Conservation (phyloP, 2,888 invertebrate genomes). For the Herminia tarsipennalis region DNA sequence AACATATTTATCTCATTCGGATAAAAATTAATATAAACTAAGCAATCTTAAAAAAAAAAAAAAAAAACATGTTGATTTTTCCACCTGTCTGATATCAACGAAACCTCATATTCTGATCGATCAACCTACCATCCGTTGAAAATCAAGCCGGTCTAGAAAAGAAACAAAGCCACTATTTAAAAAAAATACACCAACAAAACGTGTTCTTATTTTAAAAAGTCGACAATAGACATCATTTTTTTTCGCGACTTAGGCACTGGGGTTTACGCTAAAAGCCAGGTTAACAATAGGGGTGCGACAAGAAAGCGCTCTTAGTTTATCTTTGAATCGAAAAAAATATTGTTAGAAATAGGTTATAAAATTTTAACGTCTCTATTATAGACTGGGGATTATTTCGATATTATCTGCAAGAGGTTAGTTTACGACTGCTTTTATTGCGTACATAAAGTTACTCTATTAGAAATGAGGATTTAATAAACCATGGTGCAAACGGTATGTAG, state of each 20-base stretch:
- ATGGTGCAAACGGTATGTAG: neutral
- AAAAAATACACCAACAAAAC: constrained; percentile 58
- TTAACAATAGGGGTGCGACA: constrained; percentile 56
- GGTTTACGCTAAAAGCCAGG: constrained; percentile 59
- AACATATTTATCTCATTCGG: no score
- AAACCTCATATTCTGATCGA: constrained; percentile 23
- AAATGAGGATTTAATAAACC: constrained; percentile 25
- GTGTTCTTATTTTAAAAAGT: constrained; percentile 60
- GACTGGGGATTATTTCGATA: constrained; percentile 40
- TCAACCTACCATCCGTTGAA: constrained; percentile 47
- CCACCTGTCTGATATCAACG: constrained; percentile 10
- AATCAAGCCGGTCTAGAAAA: constrained; percentile 53
- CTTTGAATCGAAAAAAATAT: constrained; percentile 22
- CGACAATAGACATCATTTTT: constrained; percentile 63
- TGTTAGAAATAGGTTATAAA: constrained; percentile 43
- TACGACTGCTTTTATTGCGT: constrained; percentile 37
- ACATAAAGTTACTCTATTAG: constrained; percentile 24
- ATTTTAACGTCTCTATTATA: constrained; percentile 50
- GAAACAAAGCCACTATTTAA: constrained; percentile 49
- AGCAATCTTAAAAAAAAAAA: no score
- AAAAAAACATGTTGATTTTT: constrained; percentile 1
- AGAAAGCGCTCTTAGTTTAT: constrained; percentile 17
- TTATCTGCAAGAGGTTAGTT: constrained; percentile 36
- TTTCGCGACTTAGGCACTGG: constrained; percentile 66
- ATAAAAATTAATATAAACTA: no score